phyloP scores from a whole-genome alignment of 2,113 vertebrate species.

The Ariopsis seemanni region DNA sequence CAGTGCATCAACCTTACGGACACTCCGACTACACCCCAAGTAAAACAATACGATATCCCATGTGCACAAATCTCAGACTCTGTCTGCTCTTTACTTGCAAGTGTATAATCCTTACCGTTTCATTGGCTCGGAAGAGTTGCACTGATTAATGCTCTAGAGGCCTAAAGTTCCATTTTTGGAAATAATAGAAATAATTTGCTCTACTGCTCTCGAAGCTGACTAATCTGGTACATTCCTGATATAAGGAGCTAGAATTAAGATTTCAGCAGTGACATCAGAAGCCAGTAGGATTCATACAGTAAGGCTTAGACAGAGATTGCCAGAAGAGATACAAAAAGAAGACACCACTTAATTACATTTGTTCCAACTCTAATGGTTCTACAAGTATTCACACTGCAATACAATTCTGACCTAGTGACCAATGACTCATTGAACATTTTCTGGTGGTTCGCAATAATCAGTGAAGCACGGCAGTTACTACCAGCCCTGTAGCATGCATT shows the following conservation, averaged over 20 bases:
- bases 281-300: slow-evolving; percentile 7
- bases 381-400: not conserved
- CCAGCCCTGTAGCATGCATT: not conserved
- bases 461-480: not conserved
- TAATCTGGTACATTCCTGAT: not conserved
- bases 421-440: not conserved
- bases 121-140: not conserved
- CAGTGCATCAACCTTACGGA: not conserved
- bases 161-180: not conserved
- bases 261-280: not conserved
- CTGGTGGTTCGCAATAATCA: not conserved
- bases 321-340: not conserved
- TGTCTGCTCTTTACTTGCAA: not conserved
- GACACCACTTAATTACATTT: not conserved
- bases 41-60: slow-evolving; percentile 3
- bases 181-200: slow-evolving; percentile 15
- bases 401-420: not conserved
- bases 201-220: not conserved
- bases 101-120: not conserved
- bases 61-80: slow-evolving; percentile 1
- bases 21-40: not conserved
- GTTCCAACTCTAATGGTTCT: not conserved
- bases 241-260: not conserved
- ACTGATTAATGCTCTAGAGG: not conserved
- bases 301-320: not conserved